Evolutionary conservation across 2,797 vertebrate species (phyloP).

Genomic region (Acanthiza pusilla): DNA sequence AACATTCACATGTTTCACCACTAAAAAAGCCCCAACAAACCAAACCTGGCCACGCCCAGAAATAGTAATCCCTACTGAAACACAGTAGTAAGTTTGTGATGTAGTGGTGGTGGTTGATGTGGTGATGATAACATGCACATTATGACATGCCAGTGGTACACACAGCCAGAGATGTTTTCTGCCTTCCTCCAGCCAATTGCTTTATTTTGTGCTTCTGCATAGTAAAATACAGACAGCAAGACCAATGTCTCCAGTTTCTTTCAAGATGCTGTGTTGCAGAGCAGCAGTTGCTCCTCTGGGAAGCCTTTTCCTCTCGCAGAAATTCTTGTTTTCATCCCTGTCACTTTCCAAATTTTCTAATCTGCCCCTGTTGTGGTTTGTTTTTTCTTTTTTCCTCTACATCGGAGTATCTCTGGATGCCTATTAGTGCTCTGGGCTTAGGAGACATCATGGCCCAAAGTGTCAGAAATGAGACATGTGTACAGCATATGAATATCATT

Average conservation of each 20-base stretch:
- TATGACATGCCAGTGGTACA: not conserved
- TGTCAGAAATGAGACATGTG: not conserved
- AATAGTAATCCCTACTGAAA: not conserved
- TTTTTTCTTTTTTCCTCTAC: not conserved
- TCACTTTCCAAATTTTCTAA: not conserved
- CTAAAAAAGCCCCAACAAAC: not conserved
- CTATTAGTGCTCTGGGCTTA: not conserved
- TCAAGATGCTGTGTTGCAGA: rapidly evolving
- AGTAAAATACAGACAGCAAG: not conserved
- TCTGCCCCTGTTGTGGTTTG: not conserved
- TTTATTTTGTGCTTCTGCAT: not conserved
- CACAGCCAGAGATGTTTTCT: not conserved
- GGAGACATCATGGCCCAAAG: not conserved
- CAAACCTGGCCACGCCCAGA: no score
- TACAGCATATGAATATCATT: not conserved
- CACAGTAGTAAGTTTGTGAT: not conserved
- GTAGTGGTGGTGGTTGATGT: not conserved
- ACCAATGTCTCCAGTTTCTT: rapidly evolving
- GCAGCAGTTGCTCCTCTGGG: not conserved
- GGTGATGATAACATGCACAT: no score
- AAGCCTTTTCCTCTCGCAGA: not conserved
- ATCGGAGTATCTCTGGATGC: not conserved
- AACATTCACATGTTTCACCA: not conserved
- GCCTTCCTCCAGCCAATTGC: not conserved
- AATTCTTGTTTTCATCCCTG: not conserved